These are phyloP conservation scores for Trochalopteron elliotii DNA, from an alignment of 2,113 vertebrate genomes.

Conservation along the genomic window DNA sequence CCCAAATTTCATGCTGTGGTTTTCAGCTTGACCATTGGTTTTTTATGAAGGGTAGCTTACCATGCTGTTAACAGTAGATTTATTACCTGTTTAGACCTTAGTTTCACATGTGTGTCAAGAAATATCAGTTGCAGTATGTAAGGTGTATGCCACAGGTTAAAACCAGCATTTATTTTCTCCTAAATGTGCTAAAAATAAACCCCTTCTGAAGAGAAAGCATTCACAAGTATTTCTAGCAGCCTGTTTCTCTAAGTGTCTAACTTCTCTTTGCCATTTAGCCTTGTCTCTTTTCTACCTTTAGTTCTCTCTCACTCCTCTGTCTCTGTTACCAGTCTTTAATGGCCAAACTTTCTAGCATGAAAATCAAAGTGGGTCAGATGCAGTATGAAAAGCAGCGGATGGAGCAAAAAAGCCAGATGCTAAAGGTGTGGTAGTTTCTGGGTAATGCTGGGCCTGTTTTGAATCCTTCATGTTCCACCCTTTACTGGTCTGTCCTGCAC, in stretches of 20 bases:
- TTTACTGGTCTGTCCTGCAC: conserved; percentile 24
- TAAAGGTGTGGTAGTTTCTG: conserved; percentile 86
- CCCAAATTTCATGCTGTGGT: neutral
- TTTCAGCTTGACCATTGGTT: neutral
- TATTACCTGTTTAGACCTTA: neutral
- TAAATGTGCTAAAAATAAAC: neutral
- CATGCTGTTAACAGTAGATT: neutral
- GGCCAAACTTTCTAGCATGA: conserved; percentile 99
- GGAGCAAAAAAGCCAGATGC: conserved; percentile 88
- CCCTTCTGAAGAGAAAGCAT: neutral
- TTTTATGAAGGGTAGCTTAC: neutral
- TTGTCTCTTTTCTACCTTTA: conserved; percentile 72
- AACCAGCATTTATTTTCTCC: neutral
- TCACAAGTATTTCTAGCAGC: neutral
- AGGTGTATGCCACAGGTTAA: neutral
- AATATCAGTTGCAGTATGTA: neutral
- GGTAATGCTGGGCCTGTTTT: conserved; percentile 44
- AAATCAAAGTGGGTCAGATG: conserved; percentile 99
- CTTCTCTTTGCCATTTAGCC: conserved; percentile 51
- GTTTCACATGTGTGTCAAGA: neutral
- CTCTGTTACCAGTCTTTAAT: conserved; percentile 91
- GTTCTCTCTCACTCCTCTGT: conserved; percentile 74
- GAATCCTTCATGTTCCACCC: conserved; percentile 18
- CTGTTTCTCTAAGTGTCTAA: conserved; percentile 43
- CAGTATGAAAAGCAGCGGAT: conserved; percentile 97